phyloP scores from a whole-genome alignment of 2,888 invertebrate species.

The Brachynemurus nebulosus region DNA sequence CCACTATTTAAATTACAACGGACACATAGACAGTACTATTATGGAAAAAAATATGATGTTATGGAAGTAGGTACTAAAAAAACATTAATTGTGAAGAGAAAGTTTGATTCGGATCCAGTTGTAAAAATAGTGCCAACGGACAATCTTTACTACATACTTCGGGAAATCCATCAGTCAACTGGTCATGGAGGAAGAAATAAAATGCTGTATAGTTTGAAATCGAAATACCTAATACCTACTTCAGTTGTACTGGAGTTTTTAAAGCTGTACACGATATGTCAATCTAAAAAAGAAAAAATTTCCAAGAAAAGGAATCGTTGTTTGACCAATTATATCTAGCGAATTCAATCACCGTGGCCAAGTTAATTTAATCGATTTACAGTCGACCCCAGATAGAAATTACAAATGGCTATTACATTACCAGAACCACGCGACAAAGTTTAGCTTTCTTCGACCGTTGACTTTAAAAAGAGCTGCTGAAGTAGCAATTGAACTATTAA shows the following conservation, averaged over 20 bases:
- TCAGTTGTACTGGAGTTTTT: slow-evolving; percentile 14
- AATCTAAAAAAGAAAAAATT: slow-evolving; percentile 3
- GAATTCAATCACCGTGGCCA: slow-evolving; percentile 14
- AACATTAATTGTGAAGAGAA: slow-evolving; percentile 10
- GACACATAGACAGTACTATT: slow-evolving; percentile 13
- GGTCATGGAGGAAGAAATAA: slow-evolving; percentile 16
- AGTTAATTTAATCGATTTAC: slow-evolving; percentile 14
- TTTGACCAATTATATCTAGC: slow-evolving; percentile 14
- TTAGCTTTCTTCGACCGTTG: slow-evolving; percentile 12
- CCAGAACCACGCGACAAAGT: slow-evolving; percentile 9
- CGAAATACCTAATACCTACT: slow-evolving; percentile 9
- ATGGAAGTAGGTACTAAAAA: no score
- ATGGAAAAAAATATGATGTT: slow-evolving; percentile 9
- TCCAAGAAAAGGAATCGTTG: slow-evolving; percentile 11
- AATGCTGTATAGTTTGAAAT: slow-evolving; percentile 14
- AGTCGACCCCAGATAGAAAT: neutral
- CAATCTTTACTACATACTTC: no score
- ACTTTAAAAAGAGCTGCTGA: slow-evolving; percentile 13
- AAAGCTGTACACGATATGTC: slow-evolving; percentile 13
- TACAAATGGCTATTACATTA: slow-evolving; percentile 3
- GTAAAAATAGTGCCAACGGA: slow-evolving; percentile 2
- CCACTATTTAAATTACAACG: slow-evolving; percentile 7
- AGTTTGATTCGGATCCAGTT: slow-evolving; percentile 1
- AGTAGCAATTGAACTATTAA: slow-evolving; percentile 14
- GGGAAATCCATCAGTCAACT: slow-evolving; percentile 12